These are phyloP conservation scores for Gavia stellata DNA, from an alignment of 2,113 vertebrate genomes.

Conservation along the genomic window DNA sequence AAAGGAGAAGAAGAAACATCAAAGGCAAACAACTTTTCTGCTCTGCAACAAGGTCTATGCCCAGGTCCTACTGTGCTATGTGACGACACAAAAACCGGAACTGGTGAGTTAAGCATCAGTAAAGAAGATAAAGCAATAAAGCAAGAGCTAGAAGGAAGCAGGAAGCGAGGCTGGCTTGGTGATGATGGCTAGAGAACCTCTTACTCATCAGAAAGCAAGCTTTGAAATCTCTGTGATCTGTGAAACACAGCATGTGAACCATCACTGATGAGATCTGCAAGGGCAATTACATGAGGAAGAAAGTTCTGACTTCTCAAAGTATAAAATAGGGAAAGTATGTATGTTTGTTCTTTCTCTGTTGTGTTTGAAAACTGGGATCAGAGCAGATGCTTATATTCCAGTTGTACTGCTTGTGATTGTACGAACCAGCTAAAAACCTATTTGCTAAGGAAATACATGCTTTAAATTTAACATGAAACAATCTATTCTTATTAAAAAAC, in stretches of 20 bases:
- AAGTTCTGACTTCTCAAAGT: background rate
- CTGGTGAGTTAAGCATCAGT: background rate
- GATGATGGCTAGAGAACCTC: background rate
- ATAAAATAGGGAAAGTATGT: background rate
- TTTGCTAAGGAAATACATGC: background rate
- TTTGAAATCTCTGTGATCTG: background rate
- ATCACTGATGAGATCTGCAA: constrained; percentile 14
- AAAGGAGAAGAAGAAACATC: background rate
- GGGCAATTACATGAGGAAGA: background rate
- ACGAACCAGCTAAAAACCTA: background rate
- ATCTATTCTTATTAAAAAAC: background rate
- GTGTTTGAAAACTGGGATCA: background rate
- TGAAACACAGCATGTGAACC: constrained; percentile 31
- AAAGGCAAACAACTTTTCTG: background rate
- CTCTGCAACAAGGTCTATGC: background rate
- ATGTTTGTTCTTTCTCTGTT: background rate
- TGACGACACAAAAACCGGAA: background rate
- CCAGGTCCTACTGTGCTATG: background rate
- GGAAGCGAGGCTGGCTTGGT: background rate
- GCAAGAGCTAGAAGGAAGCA: background rate
- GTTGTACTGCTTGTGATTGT: background rate
- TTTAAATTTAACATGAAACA: constrained; percentile 3
- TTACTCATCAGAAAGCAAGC: background rate
- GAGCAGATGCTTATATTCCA: background rate
- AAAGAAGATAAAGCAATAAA: background rate